A percentile compares a stretch with the other conserved stretches of the same genome.
These are phyloP conservation scores for Jacana jacana DNA, from an alignment of 2,113 vertebrate species.

Conservation along the genomic window DNA sequence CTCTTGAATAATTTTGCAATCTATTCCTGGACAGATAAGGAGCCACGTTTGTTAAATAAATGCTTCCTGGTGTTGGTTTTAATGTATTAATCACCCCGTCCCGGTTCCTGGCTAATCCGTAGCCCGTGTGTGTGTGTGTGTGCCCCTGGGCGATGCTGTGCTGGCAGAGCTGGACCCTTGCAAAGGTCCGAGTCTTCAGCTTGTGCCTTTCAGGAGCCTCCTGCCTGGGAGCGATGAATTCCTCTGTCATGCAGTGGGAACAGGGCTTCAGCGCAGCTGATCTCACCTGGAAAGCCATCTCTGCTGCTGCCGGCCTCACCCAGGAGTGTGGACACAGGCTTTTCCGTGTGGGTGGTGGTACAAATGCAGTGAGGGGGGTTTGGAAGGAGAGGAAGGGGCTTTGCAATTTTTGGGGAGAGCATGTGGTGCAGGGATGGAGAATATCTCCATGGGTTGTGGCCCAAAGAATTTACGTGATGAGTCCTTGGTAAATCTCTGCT, in stretches of 20 bases:
- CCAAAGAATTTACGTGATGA: accelerated
- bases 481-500: not conserved
- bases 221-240: not conserved
- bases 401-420: not conserved
- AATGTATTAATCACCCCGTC: not conserved
- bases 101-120: accelerated
- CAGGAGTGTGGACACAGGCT: accelerated
- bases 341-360: not conserved
- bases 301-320: not conserved
- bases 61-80: not conserved
- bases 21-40: constrained; percentile 22
- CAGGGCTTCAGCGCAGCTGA: accelerated
- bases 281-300: not conserved
- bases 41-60: not conserved
- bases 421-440: not conserved
- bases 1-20: constrained; percentile 49
- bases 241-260: not conserved
- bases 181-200: not conserved
- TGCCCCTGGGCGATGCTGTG: not conserved
- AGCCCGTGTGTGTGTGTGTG: not conserved
- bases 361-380: accelerated
- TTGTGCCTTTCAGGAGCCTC: not conserved
- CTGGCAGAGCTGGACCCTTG: not conserved
- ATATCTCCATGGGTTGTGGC: not conserved
- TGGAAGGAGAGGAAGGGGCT: not conserved